Base-by-base conservation (phyloP, 2,797 vertebrate species). In the Simalia tracyae region DNA sequence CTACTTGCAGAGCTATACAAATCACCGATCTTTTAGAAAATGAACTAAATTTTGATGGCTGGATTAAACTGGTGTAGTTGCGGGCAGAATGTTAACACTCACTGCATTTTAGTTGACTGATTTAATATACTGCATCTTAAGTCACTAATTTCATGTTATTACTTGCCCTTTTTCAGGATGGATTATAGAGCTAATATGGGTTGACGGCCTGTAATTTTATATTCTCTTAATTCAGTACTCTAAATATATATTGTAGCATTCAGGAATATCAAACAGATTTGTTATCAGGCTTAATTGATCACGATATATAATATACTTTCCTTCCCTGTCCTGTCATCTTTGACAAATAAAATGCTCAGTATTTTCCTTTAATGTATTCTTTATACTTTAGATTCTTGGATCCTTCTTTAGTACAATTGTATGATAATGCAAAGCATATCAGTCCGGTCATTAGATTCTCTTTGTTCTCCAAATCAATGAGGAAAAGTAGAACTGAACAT, bases 211-310 rank as follows among this genome's bases (percentile, higher is more conserved):
- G 1, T 72, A 22, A 1, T 61, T 94, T 94, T 63, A 26, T 3
- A 76, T 90, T 92, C 93, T 64, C 31, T 24, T 91, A 92, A 93
- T 60, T 86, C 54, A 95, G 72, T 68, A 15, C 89, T 94, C 10
- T 46, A 91, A 22, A 64, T 94, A 87, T 50, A 91, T 92, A 93
- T 93, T 93, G 60, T 24, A 88, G 1, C 50, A 56, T 90, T 95
- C 66, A 90, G 8, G 66, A 89, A 91, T 91, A 89, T 57, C 87
- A 92, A 0, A 90, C 0, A 64, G 14, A 61, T 84, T 89, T 90
- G 36, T 1, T 94, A 63, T 86, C 92, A n/a, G 22, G 94, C 68
- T 95, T n/a, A 56, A 91, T 93, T 91, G 87, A 91, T 94, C 6
- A 31, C 59, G 12, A 89, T 12, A 0, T 31, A 91, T 14, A 93